Evolutionary conservation across 2,888 invertebrate species (phyloP), one percentile per base, ranked within the genome.

Genomic region (Leptinotarsa peninsularis): DNA sequence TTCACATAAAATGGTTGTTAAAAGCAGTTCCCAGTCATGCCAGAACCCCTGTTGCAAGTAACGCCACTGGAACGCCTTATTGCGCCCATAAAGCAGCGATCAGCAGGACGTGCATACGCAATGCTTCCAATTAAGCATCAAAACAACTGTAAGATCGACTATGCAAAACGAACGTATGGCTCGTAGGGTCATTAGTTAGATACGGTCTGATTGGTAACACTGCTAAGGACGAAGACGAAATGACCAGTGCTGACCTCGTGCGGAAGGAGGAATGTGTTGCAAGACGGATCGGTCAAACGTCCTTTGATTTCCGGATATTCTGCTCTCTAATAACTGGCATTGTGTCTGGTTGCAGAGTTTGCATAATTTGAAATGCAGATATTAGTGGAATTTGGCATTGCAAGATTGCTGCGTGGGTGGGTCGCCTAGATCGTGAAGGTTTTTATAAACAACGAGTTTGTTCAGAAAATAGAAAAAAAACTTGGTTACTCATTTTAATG

Each of bases 131-230:
- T 63, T 33, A 63, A 43, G 63, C 63, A 33, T 63, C 63, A 27
- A 63, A 63, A 63, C 63, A 63, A 33, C 63, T 33, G 13, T 33
- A 43, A 63, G 63, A 63, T 27, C 63, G 63, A 33, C 63, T 63
- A 63, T 43, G 33, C 63, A 33, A 63, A 63, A 63, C 18, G 43
- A 63, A 63, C n/a, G 63, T 33, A 27, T n/a, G 43, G n/a, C 33
- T 43, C 23, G 23, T 68, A 69, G 73, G 72, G 70, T 76, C 70
- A 70, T 56, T 66, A 49, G 74, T 78, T 78, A 78, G 80, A 78
- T 74, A 77, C 81, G 81, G 81, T 82, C 82, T 82, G 80, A 77
- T 82, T 82, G 73, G 75, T 72, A 80, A 77, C 76, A 77, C 77
- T 79, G 79, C 77, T 81, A 77, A 80, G 81, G 80, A 80, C 79